Evolutionary conservation across 2,113 vertebrate genomes (phyloP).

Genomic region (Lagopus leucura): DNA sequence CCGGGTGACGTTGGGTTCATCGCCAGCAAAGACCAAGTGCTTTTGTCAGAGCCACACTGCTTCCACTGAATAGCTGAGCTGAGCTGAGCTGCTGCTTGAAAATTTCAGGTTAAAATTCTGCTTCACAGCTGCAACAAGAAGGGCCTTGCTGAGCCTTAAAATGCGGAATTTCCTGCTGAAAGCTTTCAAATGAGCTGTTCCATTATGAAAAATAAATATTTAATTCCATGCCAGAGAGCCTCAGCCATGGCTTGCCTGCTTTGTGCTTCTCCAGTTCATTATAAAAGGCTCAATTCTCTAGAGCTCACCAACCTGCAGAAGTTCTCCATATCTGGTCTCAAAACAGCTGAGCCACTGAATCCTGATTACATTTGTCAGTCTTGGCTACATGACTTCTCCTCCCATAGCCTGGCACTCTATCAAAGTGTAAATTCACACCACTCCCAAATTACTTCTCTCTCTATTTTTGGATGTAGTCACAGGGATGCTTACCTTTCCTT

Average conservation of each 20-base stretch:
- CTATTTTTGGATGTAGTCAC: neutral
- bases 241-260: constrained; percentile 44
- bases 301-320: constrained; percentile 64
- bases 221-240: constrained; percentile 57
- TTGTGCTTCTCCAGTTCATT: constrained; percentile 60
- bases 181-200: constrained; percentile 58
- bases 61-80: neutral
- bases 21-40: neutral
- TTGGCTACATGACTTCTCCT: constrained; percentile 52
- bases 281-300: constrained; percentile 61
- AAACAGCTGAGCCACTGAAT: constrained; percentile 70
- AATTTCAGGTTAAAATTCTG: neutral
- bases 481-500: neutral
- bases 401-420: constrained; percentile 34
- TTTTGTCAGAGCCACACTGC: neutral
- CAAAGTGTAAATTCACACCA: constrained; percentile 14
- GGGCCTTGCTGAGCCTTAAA: constrained; percentile 4
- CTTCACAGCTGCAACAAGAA: constrained; percentile 24
- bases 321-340: constrained; percentile 44
- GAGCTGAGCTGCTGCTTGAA: neutral
- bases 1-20: neutral
- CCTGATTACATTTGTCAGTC: constrained; percentile 55
- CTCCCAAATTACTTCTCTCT: neutral
- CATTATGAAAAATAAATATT: constrained; percentile 69
- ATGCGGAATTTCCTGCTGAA: constrained; percentile 58